Conservation (phyloP, 2,888 invertebrate species). For the Meta bourneti region DNA sequence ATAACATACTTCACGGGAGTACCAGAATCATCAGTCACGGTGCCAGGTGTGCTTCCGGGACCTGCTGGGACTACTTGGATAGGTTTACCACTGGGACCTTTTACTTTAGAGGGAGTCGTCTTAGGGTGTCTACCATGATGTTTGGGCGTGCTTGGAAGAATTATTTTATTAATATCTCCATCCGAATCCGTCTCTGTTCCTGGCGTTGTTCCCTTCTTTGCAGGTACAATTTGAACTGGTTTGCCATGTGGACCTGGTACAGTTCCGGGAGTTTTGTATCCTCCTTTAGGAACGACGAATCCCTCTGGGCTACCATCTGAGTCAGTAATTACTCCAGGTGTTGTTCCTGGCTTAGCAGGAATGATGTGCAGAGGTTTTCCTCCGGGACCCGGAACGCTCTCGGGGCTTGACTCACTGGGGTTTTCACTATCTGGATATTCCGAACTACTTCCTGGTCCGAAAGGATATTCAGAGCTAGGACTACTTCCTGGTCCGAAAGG, state of each 20-base stretch:
- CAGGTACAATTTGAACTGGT: conserved; percentile 3
- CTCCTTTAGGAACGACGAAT: conserved; percentile 7
- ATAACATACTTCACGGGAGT: neutral
- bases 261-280: conserved; percentile 10
- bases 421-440: no score
- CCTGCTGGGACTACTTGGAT: neutral
- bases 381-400: neutral
- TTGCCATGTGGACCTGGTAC: conserved; percentile 15
- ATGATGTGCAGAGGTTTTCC: no score
- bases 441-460: no score
- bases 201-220: conserved; percentile 12
- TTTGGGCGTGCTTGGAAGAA: no score
- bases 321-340: neutral
- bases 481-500: no score
- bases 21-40: conserved; percentile 2
- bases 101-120: conserved; percentile 5
- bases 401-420: conserved; percentile 5
- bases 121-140: no score
- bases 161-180: neutral
- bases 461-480: no score
- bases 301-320: neutral
- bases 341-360: no score
- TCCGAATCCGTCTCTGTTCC: neutral
- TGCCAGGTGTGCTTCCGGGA: conserved; percentile 22
- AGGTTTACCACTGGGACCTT: conserved; percentile 5